Evolutionary conservation across 2,113 vertebrate genomes (phyloP).

Genomic region (Zosterops borbonicus): DNA sequence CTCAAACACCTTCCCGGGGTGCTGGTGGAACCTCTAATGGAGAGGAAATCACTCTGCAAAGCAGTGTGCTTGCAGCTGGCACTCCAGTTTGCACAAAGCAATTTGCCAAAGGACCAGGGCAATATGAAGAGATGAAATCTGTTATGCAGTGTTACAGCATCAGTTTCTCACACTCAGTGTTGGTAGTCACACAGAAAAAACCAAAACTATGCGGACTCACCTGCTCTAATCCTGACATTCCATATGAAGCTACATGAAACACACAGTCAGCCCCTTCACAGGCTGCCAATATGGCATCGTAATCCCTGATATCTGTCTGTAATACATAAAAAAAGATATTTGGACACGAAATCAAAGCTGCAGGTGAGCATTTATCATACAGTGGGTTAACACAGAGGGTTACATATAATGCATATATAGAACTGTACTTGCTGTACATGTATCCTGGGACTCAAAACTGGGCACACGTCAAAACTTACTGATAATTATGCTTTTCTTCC

Average conservation of each 20-base stretch:
- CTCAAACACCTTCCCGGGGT: neutral
- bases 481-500: neutral
- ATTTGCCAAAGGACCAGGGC: neutral
- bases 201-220: conserved; percentile 64
- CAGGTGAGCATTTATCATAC: neutral
- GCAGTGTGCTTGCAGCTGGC: neutral
- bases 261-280: conserved; percentile 88
- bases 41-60: neutral
- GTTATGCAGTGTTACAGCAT: neutral
- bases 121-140: neutral
- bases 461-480: neutral
- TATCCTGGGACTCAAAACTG: neutral
- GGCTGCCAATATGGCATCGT: conserved; percentile 75
- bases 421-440: neutral
- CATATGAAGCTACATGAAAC: conserved; percentile 90
- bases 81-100: neutral
- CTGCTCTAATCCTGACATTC: conserved; percentile 92
- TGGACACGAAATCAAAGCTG: neutral
- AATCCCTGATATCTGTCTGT: conserved; percentile 89
- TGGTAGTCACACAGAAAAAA: neutral
- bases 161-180: neutral
- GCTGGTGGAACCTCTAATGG: neutral
- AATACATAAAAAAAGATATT: neutral
- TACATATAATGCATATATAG: neutral
- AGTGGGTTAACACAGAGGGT: neutral